Evolutionary conservation across 1,140 invertebrate genomes (phyloP).

Genomic region (Colletes gigas): DNA sequence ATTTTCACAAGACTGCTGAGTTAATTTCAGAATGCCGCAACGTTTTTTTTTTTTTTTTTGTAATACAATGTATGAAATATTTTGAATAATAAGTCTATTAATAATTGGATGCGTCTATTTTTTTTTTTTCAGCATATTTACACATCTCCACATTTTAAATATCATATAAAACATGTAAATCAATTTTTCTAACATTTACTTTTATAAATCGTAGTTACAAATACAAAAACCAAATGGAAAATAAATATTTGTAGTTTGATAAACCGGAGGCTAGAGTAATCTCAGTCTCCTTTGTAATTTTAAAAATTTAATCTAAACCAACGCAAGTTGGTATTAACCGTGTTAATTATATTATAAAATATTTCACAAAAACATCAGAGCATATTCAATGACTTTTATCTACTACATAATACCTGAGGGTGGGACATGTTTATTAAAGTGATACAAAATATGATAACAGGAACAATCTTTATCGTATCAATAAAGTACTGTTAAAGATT

Average conservation of each 20-base stretch:
- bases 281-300: constrained; percentile 71
- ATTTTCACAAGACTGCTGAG: constrained; percentile 84
- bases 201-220: constrained; percentile 75
- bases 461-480: constrained; percentile 73
- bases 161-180: constrained; percentile 74
- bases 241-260: constrained; percentile 76
- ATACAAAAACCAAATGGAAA: constrained; percentile 79
- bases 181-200: constrained; percentile 69
- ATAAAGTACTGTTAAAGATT: neutral
- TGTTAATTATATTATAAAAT: constrained; percentile 66
- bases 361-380: constrained; percentile 56
- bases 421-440: constrained; percentile 50
- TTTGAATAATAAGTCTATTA: constrained; percentile 54
- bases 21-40: constrained; percentile 21
- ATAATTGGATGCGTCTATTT: constrained; percentile 34
- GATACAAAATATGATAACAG: constrained; percentile 63
- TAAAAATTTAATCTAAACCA: constrained; percentile 68
- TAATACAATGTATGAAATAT: constrained; percentile 55
- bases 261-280: constrained; percentile 73
- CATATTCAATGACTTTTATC: constrained; percentile 56
- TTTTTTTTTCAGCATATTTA: constrained; percentile 57
- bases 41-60: neutral
- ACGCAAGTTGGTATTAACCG: constrained; percentile 62
- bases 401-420: constrained; percentile 52
- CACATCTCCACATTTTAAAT: constrained; percentile 72